Percentiles rank a stretch among this genome's conserved stretches.
Conservation (phyloP, 2,113 vertebrate genomes). For the Protobothrops flavoviridis region DNA sequence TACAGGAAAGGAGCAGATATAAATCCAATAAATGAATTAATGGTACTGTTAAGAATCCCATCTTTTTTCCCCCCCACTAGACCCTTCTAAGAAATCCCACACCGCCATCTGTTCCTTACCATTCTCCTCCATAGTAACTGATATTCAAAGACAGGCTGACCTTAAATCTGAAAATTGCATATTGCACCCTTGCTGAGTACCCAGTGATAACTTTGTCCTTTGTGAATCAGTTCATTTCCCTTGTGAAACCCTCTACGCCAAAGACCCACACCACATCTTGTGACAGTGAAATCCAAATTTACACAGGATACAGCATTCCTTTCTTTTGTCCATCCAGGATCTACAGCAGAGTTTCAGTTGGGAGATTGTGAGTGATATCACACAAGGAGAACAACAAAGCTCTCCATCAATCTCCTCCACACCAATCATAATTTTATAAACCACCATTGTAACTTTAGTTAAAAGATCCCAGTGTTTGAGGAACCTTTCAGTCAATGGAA, state of each 20-base stretch:
- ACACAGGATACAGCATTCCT: not conserved
- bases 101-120: no score
- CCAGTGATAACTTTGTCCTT: not conserved
- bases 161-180: no score
- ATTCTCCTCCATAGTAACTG: not conserved
- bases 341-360: not conserved
- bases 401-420: not conserved
- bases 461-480: not conserved
- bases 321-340: not conserved
- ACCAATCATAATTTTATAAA: not conserved
- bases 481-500: not conserved
- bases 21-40: not conserved
- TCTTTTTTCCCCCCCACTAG: not conserved
- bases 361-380: no score
- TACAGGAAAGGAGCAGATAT: not conserved
- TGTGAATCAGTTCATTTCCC: not conserved
- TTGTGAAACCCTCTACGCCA: not conserved
- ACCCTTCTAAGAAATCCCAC: not conserved
- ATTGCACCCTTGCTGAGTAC: not conserved
- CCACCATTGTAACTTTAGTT: not conserved
- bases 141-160: not conserved
- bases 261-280: no score
- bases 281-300: not conserved
- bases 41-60: no score
- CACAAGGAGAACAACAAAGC: not conserved